phyloP scores from a whole-genome alignment of 2,797 vertebrate genomes.

The Myoxocephalus aenaeus region DNA sequence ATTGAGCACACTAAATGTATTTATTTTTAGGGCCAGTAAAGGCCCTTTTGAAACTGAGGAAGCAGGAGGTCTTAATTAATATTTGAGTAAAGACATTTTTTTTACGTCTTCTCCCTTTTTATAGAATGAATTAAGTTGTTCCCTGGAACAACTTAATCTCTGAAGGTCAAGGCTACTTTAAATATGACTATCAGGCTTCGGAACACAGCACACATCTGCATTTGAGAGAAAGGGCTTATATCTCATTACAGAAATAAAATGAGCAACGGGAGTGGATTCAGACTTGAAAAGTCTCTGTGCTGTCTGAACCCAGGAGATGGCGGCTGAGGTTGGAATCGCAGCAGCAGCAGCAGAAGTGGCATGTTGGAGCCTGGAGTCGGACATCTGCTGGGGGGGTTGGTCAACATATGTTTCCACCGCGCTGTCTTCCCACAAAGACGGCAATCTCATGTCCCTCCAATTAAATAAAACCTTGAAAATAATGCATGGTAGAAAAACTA shows the following conservation, averaged over 20 bases:
- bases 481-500: conserved; percentile 24
- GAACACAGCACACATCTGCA: neutral
- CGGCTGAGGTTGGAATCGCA: conserved; percentile 15
- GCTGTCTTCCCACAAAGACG: conserved; percentile 63
- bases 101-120: no score
- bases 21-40: no score
- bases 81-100: no score
- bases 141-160: neutral
- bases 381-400: conserved; percentile 80
- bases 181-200: no score
- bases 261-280: neutral
- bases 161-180: neutral
- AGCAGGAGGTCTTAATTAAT: no score
- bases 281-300: neutral
- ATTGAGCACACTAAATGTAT: no score
- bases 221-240: neutral
- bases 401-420: conserved; percentile 78
- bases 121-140: no score
- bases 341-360: conserved; percentile 41
- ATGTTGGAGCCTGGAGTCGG: conserved; percentile 73
- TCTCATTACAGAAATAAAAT: neutral
- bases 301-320: conserved; percentile 40
- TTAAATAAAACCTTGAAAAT: conserved; percentile 62
- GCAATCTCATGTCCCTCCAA: conserved; percentile 69
- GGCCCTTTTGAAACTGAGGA: no score